A percentile compares a stretch with the other conserved stretches of the same genome.
phyloP scores from a whole-genome alignment of 2,797 vertebrate genomes.

The Perodicticus potto region DNA sequence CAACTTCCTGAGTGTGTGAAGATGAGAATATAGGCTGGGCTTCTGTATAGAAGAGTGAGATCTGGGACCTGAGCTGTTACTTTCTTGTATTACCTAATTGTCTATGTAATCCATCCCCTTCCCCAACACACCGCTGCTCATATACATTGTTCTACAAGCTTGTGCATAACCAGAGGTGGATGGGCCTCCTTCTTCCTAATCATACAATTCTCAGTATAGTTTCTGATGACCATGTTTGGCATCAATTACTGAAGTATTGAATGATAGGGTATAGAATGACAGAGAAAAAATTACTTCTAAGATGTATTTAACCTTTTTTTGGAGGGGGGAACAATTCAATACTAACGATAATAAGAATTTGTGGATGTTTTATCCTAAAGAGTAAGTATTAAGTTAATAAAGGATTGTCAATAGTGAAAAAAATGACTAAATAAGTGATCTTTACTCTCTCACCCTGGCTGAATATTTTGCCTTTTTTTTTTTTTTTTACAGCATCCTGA shows the following conservation, averaged over 20 bases:
- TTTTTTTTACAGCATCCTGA: slow-evolving; percentile 88
- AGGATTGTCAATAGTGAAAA: neutral
- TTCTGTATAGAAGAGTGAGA: neutral
- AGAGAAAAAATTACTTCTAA: neutral
- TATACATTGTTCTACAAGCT: neutral
- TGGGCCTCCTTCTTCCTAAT: neutral
- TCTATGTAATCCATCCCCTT: neutral
- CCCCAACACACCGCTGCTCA: too few species aligned
- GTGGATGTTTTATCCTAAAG: neutral
- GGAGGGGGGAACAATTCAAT: neutral
- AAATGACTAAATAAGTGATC: neutral
- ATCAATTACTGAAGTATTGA: neutral
- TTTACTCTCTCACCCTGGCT: neutral
- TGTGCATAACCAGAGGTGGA: neutral
- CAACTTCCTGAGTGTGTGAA: neutral
- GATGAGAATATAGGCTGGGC: neutral
- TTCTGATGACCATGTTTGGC: neutral
- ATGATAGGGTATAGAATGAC: neutral
- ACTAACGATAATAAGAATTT: neutral
- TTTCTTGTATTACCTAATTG: neutral
- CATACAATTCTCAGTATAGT: neutral
- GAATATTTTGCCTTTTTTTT: neutral
- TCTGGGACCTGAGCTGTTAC: neutral
- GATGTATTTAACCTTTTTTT: neutral
- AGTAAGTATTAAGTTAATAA: neutral